Conservation (phyloP, 2,113 vertebrate species). For the Rhinopithecus roxellana region DNA sequence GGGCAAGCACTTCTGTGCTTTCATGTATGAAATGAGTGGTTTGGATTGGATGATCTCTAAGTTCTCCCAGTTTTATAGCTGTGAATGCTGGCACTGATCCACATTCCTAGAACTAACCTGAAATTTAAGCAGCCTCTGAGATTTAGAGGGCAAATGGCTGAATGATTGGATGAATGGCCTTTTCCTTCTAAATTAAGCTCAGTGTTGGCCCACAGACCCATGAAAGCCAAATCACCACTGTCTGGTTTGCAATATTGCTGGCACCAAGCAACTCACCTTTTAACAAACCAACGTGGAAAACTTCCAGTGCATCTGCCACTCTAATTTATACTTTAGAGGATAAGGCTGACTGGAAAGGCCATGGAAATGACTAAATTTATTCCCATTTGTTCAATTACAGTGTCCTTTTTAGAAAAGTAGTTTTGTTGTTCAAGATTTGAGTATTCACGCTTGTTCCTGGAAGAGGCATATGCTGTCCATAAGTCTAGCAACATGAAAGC, state of each 20-base stretch:
- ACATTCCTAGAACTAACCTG: neutral
- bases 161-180: neutral
- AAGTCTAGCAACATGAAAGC: neutral
- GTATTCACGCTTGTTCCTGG: neutral
- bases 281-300: conserved; percentile 68
- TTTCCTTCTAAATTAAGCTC: neutral
- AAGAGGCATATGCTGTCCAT: neutral
- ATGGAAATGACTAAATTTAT: conserved; percentile 69
- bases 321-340: conserved; percentile 78
- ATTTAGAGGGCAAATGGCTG: neutral
- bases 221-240: neutral
- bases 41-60: neutral
- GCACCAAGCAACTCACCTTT: conserved; percentile 67
- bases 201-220: neutral
- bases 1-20: neutral
- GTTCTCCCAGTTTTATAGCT: neutral
- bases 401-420: conserved; percentile 45
- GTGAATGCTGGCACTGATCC: neutral
- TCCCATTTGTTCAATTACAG: conserved; percentile 78
- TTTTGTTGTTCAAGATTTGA: conserved; percentile 49
- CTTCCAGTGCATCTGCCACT: conserved; percentile 68
- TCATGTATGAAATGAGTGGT: neutral
- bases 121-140: conserved; percentile 12
- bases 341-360: conserved; percentile 72
- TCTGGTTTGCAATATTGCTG: conserved; percentile 45